These are phyloP conservation scores for Aphidius gifuensis DNA, from an alignment of 1,140 invertebrate genomes.

Conservation along the genomic window DNA sequence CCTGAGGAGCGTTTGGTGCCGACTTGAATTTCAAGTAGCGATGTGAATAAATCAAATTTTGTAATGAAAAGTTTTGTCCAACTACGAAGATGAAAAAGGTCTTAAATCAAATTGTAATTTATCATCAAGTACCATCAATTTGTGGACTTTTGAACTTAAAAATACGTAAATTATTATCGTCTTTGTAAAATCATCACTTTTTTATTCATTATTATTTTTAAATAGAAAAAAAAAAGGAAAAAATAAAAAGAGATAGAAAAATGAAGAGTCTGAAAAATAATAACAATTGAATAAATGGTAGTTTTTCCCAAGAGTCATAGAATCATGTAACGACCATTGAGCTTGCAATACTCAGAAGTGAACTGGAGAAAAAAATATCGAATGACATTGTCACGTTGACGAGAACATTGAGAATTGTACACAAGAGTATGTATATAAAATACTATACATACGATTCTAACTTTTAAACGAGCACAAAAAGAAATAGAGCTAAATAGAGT, in stretches of 20 bases:
- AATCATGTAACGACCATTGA: slow-evolving; percentile 8
- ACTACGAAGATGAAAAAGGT: too few species aligned
- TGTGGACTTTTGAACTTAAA: too few species aligned
- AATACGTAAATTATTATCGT: too few species aligned
- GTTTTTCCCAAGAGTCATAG: neutral
- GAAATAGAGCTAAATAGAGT: neutral
- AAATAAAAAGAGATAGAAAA: neutral
- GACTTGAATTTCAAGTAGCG: slow-evolving; percentile 36
- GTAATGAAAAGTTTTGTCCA: slow-evolving; percentile 9
- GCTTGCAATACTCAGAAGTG: slow-evolving; percentile 10
- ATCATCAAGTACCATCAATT: too few species aligned
- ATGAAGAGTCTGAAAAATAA: neutral
- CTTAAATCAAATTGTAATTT: too few species aligned
- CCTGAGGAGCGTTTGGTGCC: too few species aligned
- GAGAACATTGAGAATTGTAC: slow-evolving; percentile 13
- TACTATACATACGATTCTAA: slow-evolving; percentile 14
- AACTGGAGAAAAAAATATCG: slow-evolving; percentile 16
- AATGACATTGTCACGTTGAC: slow-evolving; percentile 20
- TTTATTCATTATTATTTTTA: too few species aligned
- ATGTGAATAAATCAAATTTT: slow-evolving; percentile 41
- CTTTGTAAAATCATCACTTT: too few species aligned
- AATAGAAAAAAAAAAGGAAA: too few species aligned
- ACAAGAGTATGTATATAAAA: neutral
- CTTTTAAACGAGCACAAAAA: slow-evolving; percentile 19
- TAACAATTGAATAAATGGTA: neutral